Evolutionary conservation across 2,797 vertebrate species (phyloP).

Genomic region (Chelidonichthys spinosus): DNA sequence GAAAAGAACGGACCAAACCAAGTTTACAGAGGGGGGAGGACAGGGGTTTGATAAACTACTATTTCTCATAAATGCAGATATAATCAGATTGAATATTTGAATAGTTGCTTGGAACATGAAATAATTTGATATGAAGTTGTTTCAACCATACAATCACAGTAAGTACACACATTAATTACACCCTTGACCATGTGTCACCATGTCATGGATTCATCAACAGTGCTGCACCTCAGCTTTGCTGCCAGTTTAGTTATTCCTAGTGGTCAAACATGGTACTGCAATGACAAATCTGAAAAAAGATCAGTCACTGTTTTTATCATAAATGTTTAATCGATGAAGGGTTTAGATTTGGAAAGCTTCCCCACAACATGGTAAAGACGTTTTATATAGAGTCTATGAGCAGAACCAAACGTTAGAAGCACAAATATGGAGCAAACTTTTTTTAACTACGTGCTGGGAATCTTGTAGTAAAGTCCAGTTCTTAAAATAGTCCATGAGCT

Average conservation of each 20-base stretch:
- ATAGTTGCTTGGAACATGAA: background rate
- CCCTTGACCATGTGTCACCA: background rate
- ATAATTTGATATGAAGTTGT: background rate
- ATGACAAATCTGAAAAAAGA: background rate
- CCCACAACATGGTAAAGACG: background rate
- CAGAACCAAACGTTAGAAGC: background rate
- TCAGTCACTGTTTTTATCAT: background rate
- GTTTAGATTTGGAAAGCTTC: constrained; percentile 1
- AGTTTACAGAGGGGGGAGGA: background rate
- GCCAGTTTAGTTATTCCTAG: background rate
- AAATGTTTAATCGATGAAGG: background rate
- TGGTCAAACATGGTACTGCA: background rate
- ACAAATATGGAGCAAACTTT: background rate
- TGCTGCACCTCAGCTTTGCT: background rate
- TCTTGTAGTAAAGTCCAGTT: constrained; percentile 6
- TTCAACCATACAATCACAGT: background rate
- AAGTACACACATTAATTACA: background rate
- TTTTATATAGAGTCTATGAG: background rate
- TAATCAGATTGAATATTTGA: constrained; percentile 3
- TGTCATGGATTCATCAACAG: background rate
- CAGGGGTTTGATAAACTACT: background rate
- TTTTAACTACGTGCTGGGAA: background rate
- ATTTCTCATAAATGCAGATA: background rate
- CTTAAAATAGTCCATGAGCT: background rate
- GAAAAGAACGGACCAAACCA: background rate